Evolutionary conservation across 2,113 vertebrate genomes (phyloP), one percentile per base, ranked within the genome.

Genomic region (Collichthys lucidus): DNA sequence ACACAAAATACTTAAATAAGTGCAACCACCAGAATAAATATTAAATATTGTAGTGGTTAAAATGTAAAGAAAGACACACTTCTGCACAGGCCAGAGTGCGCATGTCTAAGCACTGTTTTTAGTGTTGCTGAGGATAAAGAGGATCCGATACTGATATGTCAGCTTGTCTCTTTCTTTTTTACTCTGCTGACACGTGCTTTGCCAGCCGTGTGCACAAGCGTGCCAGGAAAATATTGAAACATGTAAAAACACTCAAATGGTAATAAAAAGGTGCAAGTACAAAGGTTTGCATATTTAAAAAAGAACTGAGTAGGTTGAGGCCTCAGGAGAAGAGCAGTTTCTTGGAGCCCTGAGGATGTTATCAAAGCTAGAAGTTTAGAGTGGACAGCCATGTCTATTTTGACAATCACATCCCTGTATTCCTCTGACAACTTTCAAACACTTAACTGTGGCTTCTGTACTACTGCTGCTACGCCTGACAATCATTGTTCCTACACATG

Each of bases 211-310:
- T 79, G 84, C 81, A 77, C 74, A 74, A 85, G 69, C 9, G 26
- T 83, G 82, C 82, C 68, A 4, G 22, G 79, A 84, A 91, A 91
- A 87, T 82, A 82, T 83, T 76, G 52, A 85, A 85, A 80, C 59
- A 86, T 78, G 84, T 89, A 86, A 71, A 88, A 89, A 91, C 83
- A 87, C 83, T 90, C 64, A 69, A 90, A 90, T 71, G 68, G 87
- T 87, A 88, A 91, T 90, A 91, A 88, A 93, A 94, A 91, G 88
- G 88, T 91, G 86, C 84, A 77, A 83, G 86, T 92, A 91, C 60
- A 94, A 94, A 93, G 91, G 74, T 90, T 93, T 94, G 93, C 93
- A 93, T 93, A 92, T 91, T 85, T 78, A 73, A 89, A 91, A 91
- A 91, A 86, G 76, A 70, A 40, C 63, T 47, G 77, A 88, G 76